A percentile compares a stretch with the other conserved stretches of the same genome.
phyloP scores from a whole-genome alignment of 2,888 invertebrate species.

The Drosophila algonquin region DNA sequence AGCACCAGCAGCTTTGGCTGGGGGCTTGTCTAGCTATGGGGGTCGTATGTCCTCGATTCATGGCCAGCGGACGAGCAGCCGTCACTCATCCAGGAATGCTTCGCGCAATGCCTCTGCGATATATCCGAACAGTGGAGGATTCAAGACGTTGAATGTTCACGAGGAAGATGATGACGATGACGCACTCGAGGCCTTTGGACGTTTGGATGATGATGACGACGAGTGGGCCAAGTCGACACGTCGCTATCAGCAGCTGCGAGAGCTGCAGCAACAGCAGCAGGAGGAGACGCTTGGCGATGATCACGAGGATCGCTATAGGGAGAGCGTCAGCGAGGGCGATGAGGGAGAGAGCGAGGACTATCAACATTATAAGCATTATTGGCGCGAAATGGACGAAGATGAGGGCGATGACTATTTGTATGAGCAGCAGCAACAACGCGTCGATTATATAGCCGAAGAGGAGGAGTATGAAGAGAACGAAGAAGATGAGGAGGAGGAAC shows the following conservation, averaged over 20 bases:
- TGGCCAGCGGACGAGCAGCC: slow-evolving; percentile 34
- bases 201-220: slow-evolving; percentile 69
- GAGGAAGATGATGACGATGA: slow-evolving; percentile 76
- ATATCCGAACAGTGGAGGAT: slow-evolving; percentile 64
- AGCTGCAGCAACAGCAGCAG: slow-evolving; percentile 48
- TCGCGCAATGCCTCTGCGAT: slow-evolving; percentile 72
- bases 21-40: slow-evolving; percentile 56
- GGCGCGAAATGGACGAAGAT: slow-evolving; percentile 72
- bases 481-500: slow-evolving; percentile 30
- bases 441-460: slow-evolving; percentile 64
- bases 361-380: slow-evolving; percentile 64
- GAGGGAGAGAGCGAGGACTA: slow-evolving; percentile 54
- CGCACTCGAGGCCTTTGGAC: slow-evolving; percentile 75
- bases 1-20: background rate
- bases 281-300: slow-evolving; percentile 27
- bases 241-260: slow-evolving; percentile 61
- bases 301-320: slow-evolving; percentile 34
- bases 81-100: slow-evolving; percentile 65
- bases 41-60: slow-evolving; percentile 62
- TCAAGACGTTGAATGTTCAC: slow-evolving; percentile 77
- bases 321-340: slow-evolving; percentile 44
- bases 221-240: slow-evolving; percentile 70
- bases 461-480: slow-evolving; percentile 42
- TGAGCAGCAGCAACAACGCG: slow-evolving; percentile 68
- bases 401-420: slow-evolving; percentile 71